Evolutionary conservation across 2,888 invertebrate genomes (phyloP), one percentile per base, ranked within the genome.

Genomic region (Toxonevra muliebris): DNA sequence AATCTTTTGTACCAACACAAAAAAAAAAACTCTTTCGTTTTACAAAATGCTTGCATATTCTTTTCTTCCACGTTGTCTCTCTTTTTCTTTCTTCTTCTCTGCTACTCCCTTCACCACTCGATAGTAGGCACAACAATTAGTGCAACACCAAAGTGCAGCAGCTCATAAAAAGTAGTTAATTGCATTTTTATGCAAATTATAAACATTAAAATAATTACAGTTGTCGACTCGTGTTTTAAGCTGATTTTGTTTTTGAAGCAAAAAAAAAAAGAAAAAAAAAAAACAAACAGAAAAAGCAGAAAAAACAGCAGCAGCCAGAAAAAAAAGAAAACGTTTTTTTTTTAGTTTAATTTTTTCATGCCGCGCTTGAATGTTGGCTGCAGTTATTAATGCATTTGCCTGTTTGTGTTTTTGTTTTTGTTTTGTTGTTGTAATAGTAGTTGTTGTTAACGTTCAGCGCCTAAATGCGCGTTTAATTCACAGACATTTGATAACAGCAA

Each of bases 111-210:
- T 7, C 30, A 4, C 30, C 30, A 30, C 30, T 30, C 30, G 30
- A 30, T 19, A 65, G 59, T 53, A 59, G 59, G 59, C 59, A 68
- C 66, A 68, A 72, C 43, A 67, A 63, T 63, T 63, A 69, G 62
- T 60, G 53, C 41, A 68, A 68, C 63, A 65, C 55, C 59, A 66
- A 70, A 66, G 70, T 73, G 72, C 73, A 73, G 58, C 72, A 71
- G 72, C 71, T 74, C 72, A 74, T 74, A 74, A 74, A 74, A 70
- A 72, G 70, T 68, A 71, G 73, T 72, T 76, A 75, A 76, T 76
- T 76, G 69, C 68, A 76, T 72, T 75, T 75, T 75, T 74, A 76
- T 76, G 76, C 73, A 76, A 76, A 76, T 76, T 69, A 68, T 64
- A 58, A 66, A 65, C 65, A 72, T 70, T 71, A 65, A 73, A 74